Conservation (phyloP, 2,888 invertebrate species). For the Lochmaea capreae region DNA sequence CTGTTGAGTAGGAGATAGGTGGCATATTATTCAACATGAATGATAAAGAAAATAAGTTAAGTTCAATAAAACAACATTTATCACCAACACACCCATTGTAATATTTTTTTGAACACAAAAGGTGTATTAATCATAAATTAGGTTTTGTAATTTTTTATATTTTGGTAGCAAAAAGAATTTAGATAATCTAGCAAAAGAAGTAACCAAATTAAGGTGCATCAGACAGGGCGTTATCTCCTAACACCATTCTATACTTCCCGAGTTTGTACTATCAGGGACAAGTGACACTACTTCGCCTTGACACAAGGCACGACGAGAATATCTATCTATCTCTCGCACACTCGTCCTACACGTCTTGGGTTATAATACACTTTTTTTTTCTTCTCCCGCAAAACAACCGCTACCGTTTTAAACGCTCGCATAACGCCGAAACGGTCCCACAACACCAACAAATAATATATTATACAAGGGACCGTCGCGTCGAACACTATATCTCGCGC, state of each 20-base stretch:
- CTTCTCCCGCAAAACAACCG: constrained; percentile 54
- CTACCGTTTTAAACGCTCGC: constrained; percentile 45
- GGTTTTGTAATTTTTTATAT: too few species aligned
- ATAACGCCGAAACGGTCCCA: constrained; percentile 51
- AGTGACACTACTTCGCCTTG: constrained; percentile 57
- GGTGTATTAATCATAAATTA: too few species aligned
- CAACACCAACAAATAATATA: constrained; percentile 53
- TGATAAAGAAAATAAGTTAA: too few species aligned
- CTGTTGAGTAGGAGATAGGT: too few species aligned
- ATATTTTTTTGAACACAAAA: too few species aligned
- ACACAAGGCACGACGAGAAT: constrained; percentile 60
- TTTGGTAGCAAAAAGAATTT: too few species aligned
- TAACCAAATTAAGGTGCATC: constrained; percentile 18
- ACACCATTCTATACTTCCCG: constrained; percentile 63
- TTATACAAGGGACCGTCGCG: constrained; percentile 46
- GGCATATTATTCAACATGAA: too few species aligned
- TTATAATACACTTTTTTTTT: constrained; percentile 33
- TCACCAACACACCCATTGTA: too few species aligned
- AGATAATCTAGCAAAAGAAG: constrained; percentile 19
- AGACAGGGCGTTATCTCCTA: constrained; percentile 31
- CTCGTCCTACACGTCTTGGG: constrained; percentile 41
- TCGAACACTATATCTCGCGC: constrained; percentile 36
- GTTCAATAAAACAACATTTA: too few species aligned
- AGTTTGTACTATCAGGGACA: constrained; percentile 66
- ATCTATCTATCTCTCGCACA: constrained; percentile 31